Base-by-base conservation (phyloP, 2,797 vertebrate species). In the Chaetodon trifasciatus region DNA sequence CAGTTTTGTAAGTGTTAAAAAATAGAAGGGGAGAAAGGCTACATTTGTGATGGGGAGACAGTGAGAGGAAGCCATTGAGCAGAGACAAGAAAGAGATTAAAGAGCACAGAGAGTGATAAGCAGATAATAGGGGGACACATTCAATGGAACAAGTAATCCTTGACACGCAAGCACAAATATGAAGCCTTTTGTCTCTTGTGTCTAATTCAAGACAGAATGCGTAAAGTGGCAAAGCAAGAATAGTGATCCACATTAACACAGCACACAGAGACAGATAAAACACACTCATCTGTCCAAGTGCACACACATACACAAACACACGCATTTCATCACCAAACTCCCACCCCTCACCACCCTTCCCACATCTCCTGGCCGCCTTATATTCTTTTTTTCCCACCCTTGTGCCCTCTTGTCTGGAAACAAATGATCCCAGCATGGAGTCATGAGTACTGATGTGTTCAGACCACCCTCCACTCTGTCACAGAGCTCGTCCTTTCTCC, bases 11-110 rank as follows among this genome's bases (percentile, higher is more conserved):
- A 96, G 95, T 96, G 96, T 96, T 96, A 95, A 95, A 96, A 96
- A 95, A 96, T 93, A 94, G 95, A 94, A 94, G 89, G 72, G 87
- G 91, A 93, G 92, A 93, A 94, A 94, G 93, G 92, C 93, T 95
- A 93, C 93, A 91, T 94, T 95, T 96, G 95, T 75, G 86, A 93
- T 57, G 88, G 94, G 96, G 93, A 96, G 94, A 96, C 96, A 95
- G 96, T 94, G 95, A 96, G 96, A 97, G 96, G 96, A 96, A 95
- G 94, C 96, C 94, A 96, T 94, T 95, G 95, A 97, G 95, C 85
- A 90, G 93, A 93, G 91, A 95, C 95, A 97, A 97, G 96, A 93
- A 96, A 95, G 97, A 97, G 97, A 97, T 97, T 97, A 97, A 96
- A 96, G 88, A 97, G 95, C 94, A 87, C 95, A 95, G 96, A 96